Evolutionary conservation across 2,888 invertebrate species (phyloP).

Genomic region (Acleris laterana): DNA sequence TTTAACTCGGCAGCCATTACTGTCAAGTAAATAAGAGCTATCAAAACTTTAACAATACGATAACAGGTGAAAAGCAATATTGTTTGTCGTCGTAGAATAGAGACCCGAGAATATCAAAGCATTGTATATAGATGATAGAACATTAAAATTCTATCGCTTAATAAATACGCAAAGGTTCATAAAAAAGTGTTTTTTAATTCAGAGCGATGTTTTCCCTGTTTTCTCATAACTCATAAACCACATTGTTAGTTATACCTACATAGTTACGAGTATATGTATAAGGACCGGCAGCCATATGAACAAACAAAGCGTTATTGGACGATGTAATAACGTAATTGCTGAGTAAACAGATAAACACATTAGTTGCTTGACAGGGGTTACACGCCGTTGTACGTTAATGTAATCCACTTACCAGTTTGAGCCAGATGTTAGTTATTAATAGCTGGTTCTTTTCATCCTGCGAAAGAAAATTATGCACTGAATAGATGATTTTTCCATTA

Average conservation of each 20-base stretch:
- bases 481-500: no score
- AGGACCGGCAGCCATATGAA: conserved; percentile 3
- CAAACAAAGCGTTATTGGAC: conserved; percentile 26
- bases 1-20: no score
- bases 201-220: no score
- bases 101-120: no score
- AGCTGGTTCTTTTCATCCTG: conserved; percentile 99
- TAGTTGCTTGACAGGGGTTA: conserved; percentile 11
- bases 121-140: no score
- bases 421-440: conserved; percentile 98
- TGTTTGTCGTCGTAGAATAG: no score
- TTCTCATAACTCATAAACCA: background rate
- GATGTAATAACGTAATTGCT: conserved; percentile 36
- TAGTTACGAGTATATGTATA: background rate
- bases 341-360: conserved; percentile 38
- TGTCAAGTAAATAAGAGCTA: no score
- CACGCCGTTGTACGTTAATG: conserved; percentile 16
- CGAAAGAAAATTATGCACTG: conserved; percentile 61
- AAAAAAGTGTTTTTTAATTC: no score
- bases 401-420: conserved; percentile 91
- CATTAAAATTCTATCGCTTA: no score
- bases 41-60: no score
- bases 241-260: background rate
- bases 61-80: no score
- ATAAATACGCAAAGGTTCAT: no score